A percentile compares a stretch with the other conserved stretches of the same genome.
Evolutionary conservation across 2,888 invertebrate species (phyloP).

Genomic region (Plebejus anna): DNA sequence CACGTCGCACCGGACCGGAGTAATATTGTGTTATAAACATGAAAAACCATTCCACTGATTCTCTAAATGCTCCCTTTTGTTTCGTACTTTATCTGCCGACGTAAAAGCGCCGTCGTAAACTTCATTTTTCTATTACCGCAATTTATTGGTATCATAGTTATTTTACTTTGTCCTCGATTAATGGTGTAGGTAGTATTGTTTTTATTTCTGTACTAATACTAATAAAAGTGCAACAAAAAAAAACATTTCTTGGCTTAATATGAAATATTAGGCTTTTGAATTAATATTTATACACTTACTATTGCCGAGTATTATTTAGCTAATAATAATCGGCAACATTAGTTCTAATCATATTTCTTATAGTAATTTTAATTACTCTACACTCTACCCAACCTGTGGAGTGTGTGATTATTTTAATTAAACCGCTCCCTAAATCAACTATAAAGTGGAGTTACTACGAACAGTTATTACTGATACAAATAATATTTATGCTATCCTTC

Average conservation of each 20-base stretch:
- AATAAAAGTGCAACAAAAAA: no score
- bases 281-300: no score
- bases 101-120: slow-evolving; percentile 29
- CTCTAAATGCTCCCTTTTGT: slow-evolving; percentile 60
- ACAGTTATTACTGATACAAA: slow-evolving; percentile 26
- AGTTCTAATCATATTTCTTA: slow-evolving; percentile 8
- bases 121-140: slow-evolving; percentile 24
- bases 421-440: neutral
- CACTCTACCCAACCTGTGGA: neutral
- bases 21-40: slow-evolving; percentile 75
- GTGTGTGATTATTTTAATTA: slow-evolving; percentile 19
- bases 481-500: slow-evolving; percentile 57
- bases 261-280: no score
- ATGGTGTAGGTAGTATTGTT: neutral
- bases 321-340: neutral
- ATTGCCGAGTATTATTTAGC: no score
- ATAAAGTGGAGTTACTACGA: slow-evolving; percentile 24
- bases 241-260: no score
- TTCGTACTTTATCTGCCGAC: slow-evolving; percentile 29
- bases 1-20: slow-evolving; percentile 67
- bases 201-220: neutral
- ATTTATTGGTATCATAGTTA: slow-evolving; percentile 5
- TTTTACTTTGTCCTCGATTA: neutral
- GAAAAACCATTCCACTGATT: slow-evolving; percentile 75
- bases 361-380: neutral